A percentile compares a stretch with the other conserved stretches of the same genome.
phyloP scores from a whole-genome alignment of 2,113 vertebrate genomes.

The Litocranius walleri region DNA sequence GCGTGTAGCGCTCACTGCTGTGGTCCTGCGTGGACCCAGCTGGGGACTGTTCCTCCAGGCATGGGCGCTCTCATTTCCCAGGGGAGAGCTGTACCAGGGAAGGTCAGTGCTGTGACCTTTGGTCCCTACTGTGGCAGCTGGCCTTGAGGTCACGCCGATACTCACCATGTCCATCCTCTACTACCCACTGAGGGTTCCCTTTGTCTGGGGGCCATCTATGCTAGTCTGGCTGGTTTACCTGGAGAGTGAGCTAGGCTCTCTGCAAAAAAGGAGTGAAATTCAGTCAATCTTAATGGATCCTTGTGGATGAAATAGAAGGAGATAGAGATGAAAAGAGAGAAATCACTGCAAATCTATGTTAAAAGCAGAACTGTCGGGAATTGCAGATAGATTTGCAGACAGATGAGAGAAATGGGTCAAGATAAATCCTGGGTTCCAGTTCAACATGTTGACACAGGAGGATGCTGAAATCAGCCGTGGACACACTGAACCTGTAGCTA shows the following conservation, averaged over 20 bases:
- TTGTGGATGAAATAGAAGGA: background rate
- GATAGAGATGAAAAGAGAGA: background rate
- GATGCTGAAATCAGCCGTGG: background rate
- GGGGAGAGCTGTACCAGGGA: background rate
- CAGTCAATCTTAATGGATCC: background rate
- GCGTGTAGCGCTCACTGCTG: no score
- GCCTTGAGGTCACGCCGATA: background rate
- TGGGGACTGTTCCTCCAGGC: background rate
- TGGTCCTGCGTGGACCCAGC: background rate
- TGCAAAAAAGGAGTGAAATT: background rate
- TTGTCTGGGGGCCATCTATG: background rate
- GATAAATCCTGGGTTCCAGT: background rate
- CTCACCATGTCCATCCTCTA: background rate
- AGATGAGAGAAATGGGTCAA: background rate
- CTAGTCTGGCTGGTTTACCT: background rate
- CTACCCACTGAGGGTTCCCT: background rate
- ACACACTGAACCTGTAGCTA: background rate
- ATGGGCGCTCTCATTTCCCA: background rate
- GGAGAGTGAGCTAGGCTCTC: background rate
- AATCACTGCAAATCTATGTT: background rate
- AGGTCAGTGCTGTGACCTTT: background rate
- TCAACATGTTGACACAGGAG: background rate
- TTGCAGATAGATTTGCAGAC: background rate
- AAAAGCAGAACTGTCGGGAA: background rate
- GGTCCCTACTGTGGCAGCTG: background rate